phyloP scores from a whole-genome alignment of 2,797 vertebrate species.

The Sylvilagus floridanus region DNA sequence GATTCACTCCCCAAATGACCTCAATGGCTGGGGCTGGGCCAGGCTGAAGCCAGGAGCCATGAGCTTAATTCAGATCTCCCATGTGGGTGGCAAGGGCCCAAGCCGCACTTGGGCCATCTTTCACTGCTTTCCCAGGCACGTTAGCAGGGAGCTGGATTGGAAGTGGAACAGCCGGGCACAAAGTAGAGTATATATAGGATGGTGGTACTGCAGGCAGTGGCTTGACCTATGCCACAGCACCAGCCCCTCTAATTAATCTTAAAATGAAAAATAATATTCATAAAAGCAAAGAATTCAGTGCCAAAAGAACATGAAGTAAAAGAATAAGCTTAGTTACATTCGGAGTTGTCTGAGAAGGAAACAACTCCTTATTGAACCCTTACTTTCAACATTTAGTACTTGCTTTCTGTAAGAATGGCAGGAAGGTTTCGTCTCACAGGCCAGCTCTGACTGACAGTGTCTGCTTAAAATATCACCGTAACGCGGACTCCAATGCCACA shows the following conservation, averaged over 20 bases:
- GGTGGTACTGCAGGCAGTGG: too few relatives aligned
- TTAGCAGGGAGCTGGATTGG: too few relatives aligned
- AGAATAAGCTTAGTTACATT: neutral
- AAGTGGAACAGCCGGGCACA: too few relatives aligned
- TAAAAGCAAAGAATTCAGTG: neutral
- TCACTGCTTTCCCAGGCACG: too few relatives aligned
- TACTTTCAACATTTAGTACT: neutral
- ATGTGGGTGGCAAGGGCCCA: too few relatives aligned
- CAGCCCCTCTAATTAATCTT: neutral
- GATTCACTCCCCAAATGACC: too few relatives aligned
- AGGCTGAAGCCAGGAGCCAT: too few relatives aligned
- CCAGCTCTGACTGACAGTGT: neutral
- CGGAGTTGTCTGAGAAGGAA: constrained; percentile 34
- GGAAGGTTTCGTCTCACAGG: neutral
- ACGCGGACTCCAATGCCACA: neutral
- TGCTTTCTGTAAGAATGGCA: neutral
- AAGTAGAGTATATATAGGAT: too few relatives aligned
- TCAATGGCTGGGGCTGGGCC: too few relatives aligned
- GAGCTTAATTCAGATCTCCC: too few relatives aligned
- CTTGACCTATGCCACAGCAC: too few relatives aligned
- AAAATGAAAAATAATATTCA: constrained; percentile 45
- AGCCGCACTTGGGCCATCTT: too few relatives aligned
- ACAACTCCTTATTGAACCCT: neutral
- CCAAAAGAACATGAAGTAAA: constrained; percentile 1
- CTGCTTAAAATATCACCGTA: neutral